Percentiles rank a stretch among this genome's conserved stretches.
These are phyloP conservation scores for Caenorhabditis angaria DNA, from an alignment of 2,888 invertebrate genomes.

Conservation along the genomic window DNA sequence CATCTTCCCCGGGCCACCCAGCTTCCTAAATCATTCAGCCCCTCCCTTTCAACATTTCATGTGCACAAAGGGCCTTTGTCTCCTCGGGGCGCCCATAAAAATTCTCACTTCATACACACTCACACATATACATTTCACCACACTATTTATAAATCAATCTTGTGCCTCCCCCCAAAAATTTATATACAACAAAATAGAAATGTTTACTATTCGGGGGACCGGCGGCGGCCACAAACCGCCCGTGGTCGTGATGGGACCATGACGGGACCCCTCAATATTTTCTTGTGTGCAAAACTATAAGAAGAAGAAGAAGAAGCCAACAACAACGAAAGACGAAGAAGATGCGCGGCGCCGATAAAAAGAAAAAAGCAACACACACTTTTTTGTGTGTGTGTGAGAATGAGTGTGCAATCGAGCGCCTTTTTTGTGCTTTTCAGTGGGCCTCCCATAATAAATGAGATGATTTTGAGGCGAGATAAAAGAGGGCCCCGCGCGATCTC, in stretches of 20 bases:
- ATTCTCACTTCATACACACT: not conserved
- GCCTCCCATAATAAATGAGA: conserved; percentile 8
- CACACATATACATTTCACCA: too few species aligned
- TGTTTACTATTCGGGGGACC: conserved; percentile 1
- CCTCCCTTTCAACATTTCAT: too few species aligned
- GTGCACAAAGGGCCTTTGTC: too few species aligned
- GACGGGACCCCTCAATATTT: not conserved
- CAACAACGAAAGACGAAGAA: not conserved
- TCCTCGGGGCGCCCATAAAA: not conserved
- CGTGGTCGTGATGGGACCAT: not conserved
- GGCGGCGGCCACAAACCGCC: too few species aligned
- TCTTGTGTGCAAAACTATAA: not conserved
- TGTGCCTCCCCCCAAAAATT: not conserved
- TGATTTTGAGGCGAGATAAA: conserved; percentile 1
- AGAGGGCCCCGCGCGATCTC: too few species aligned
- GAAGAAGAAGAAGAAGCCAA: not conserved
- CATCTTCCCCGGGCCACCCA: too few species aligned
- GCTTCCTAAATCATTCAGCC: too few species aligned
- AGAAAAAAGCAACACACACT: too few species aligned
- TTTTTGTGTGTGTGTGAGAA: not conserved
- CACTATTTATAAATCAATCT: not conserved
- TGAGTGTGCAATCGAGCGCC: not conserved
- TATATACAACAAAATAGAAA: too few species aligned
- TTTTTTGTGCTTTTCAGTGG: not conserved
- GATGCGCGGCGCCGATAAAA: conserved; percentile 5